Evolutionary conservation across 2,113 vertebrate species (phyloP), one percentile per base, ranked within the genome.

Genomic region (Peromyscus leucopus): DNA sequence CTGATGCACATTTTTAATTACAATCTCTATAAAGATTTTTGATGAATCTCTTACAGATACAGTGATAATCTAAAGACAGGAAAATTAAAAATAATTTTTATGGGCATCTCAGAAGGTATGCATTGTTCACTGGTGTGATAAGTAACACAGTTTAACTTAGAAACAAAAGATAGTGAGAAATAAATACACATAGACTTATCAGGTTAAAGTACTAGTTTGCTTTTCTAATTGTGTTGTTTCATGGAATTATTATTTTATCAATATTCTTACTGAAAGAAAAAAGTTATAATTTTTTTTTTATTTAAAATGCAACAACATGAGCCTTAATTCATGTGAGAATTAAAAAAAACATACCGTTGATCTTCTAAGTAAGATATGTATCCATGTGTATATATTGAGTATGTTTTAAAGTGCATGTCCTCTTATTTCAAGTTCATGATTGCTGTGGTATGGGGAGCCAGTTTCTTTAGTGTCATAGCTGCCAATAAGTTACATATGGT

Each of bases 61-160:
- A 67, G 65, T 80, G 57, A 92, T 74, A 97, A 86, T 63, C 69
- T 75, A 75, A 39, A 75, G 21, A 67, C 8, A 84, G 51, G 55
- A 95, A 89, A 89, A 22, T 79, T 93, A 48, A 31, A 67, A 61
- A 42, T 87, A 94, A 79, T 96, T 98, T 93, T 83, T 80, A 12
- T 96, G 65, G 80, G 55, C 84, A 69, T 75, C 57, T 93, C 88
- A 93, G 93, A 97, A 65, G 21, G 22, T n/a, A 8, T 96, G 17
- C 4, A 85, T 0, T 80, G 17, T 71, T 85, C 11, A 69, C 74
- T 94, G 83, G 8, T 72, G 82, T 80, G 0, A 63, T 80, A 0
- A 85, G 15, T 55, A 69, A 10, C 11, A 6, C 11, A 65, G 59
- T 42, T 59, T 87, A 28, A 91, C 7, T 76, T 55, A 97, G 83